Conservation (phyloP, 2,888 invertebrate species). For the Tetragonula carbonaria region DNA sequence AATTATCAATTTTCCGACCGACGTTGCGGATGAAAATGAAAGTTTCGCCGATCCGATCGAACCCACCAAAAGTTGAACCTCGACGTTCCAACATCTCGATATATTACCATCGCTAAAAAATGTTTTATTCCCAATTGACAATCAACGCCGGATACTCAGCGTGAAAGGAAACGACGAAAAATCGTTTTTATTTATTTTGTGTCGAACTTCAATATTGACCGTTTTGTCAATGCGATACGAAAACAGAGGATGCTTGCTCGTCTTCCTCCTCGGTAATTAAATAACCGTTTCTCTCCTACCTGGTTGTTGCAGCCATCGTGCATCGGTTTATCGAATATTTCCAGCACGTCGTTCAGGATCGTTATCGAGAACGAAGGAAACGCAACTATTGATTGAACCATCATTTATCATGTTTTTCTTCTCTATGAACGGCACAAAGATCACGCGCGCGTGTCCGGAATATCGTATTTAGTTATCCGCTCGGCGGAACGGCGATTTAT, state of each 20-base stretch:
- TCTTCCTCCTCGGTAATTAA: not conserved
- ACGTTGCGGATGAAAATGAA: too few species aligned
- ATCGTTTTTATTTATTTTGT: not conserved
- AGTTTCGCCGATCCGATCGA: too few species aligned
- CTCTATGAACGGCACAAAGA: constrained; percentile 57
- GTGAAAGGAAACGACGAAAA: not conserved
- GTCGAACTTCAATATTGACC: not conserved
- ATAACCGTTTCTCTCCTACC: not conserved
- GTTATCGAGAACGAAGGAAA: constrained; percentile 41
- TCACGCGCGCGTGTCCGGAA: constrained; percentile 64
- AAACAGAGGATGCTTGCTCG: not conserved
- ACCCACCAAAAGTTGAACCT: too few species aligned
- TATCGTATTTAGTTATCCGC: constrained; percentile 67
- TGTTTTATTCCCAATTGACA: not conserved
- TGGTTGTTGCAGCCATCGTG: not conserved
- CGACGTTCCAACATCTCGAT: too few species aligned
- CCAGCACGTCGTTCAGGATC: constrained; percentile 34
- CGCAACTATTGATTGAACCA: constrained; percentile 64
- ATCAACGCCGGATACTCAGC: not conserved
- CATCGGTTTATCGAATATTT: constrained; percentile 35
- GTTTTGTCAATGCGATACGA: not conserved
- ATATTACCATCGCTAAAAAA: too few species aligned
- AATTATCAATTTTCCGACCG: too few species aligned
- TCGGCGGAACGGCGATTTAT: constrained; percentile 58
- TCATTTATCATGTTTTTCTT: constrained; percentile 66